These are phyloP conservation scores for Spea hammondii DNA, from an alignment of 2,797 vertebrate species.

Conservation along the genomic window DNA sequence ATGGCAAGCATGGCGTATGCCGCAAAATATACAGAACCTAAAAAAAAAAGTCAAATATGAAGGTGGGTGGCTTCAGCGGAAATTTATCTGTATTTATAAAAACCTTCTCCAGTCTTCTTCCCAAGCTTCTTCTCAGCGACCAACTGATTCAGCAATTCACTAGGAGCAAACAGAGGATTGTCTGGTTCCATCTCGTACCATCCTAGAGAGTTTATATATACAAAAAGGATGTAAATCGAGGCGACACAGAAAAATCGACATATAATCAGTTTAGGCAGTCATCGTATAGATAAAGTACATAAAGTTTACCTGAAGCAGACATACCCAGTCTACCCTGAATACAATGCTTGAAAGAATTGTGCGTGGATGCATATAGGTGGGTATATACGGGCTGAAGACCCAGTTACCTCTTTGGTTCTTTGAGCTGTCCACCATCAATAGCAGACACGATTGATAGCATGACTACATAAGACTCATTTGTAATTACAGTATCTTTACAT, in stretches of 20 bases:
- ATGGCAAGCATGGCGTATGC: conserved; percentile 33
- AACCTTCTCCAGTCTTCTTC: conserved; percentile 92
- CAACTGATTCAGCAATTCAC: conserved; percentile 79
- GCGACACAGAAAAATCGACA: too few relatives aligned
- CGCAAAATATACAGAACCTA: background rate
- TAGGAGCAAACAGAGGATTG: conserved; percentile 82
- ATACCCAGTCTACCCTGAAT: too few relatives aligned
- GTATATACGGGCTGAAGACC: too few relatives aligned
- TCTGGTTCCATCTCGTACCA: conserved; percentile 77
- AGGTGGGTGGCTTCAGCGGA: background rate
- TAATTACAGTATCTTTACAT: too few relatives aligned
- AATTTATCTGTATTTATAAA: conserved; percentile 88
- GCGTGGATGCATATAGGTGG: too few relatives aligned
- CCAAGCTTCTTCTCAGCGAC: conserved; percentile 89
- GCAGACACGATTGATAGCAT: too few relatives aligned
- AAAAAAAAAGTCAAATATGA: background rate
- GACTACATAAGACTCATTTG: too few relatives aligned
- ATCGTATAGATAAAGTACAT: background rate
- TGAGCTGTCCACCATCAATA: too few relatives aligned
- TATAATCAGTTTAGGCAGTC: background rate
- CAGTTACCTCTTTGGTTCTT: too few relatives aligned
- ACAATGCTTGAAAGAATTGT: too few relatives aligned
- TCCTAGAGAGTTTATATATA: conserved; percentile 65
- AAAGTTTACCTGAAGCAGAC: too few relatives aligned
- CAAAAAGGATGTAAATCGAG: background rate